A percentile compares a stretch with the other conserved stretches of the same genome.
Conservation (phyloP, 2,113 vertebrate genomes). For the Panurus biarmicus region DNA sequence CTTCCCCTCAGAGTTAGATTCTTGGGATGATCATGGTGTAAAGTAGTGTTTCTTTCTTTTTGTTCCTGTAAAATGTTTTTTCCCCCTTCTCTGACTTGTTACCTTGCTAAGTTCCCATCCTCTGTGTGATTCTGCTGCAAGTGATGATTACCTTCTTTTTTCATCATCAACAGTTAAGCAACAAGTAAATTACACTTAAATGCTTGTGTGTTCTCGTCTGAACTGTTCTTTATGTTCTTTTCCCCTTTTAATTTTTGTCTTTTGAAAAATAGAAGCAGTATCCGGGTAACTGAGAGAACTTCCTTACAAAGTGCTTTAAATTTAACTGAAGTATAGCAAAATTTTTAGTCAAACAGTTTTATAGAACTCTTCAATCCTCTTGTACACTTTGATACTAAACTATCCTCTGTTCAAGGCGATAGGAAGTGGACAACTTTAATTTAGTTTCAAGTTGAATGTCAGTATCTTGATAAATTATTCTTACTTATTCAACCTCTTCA, state of each 20-base stretch:
- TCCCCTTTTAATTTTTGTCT: background rate
- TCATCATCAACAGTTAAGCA: background rate
- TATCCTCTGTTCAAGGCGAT: fast-evolving
- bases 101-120: background rate
- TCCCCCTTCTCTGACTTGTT: background rate
- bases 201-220: background rate
- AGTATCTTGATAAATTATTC: background rate
- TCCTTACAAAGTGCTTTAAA: background rate
- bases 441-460: background rate
- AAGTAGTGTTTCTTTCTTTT: background rate
- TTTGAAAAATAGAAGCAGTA: background rate
- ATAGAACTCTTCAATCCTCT: background rate
- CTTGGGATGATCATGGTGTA: background rate
- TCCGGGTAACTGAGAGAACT: background rate
- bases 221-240: background rate
- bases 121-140: background rate
- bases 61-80: background rate
- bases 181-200: background rate
- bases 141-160: background rate
- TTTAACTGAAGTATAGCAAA: background rate
- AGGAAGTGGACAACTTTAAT: background rate
- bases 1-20: background rate
- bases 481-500: background rate
- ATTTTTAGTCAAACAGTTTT: background rate
- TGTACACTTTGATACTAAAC: background rate